Percentiles rank a stretch among this genome's conserved stretches.
phyloP scores from a whole-genome alignment of 2,797 vertebrate genomes.

The Uromys caudimaculatus region DNA sequence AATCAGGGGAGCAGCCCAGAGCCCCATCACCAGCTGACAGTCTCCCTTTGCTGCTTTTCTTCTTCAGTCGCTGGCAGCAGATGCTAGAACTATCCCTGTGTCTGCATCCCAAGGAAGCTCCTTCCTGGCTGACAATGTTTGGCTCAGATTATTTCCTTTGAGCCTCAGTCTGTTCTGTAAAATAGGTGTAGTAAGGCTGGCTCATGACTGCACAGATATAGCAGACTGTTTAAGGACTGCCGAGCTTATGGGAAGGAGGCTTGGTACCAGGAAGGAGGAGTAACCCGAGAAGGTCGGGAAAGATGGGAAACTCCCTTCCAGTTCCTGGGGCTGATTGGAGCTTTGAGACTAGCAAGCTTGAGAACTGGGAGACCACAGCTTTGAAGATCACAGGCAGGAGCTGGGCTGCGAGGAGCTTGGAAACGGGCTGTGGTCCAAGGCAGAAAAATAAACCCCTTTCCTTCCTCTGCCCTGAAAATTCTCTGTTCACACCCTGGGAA shows the following conservation, averaged over 20 bases:
- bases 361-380: not conserved
- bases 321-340: not conserved
- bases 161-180: not conserved
- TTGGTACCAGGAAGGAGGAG: not conserved
- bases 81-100: not conserved
- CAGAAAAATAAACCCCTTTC: not conserved
- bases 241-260: not conserved
- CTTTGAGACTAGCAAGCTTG: not conserved
- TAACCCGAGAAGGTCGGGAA: not conserved
- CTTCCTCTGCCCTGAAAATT: not conserved
- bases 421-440: not conserved
- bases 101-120: not conserved
- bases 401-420: not conserved
- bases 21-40: not conserved
- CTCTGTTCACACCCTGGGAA: not conserved
- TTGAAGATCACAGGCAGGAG: not conserved
- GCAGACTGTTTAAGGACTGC: fast-evolving
- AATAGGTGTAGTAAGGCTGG: not conserved
- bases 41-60: not conserved
- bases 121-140: not conserved
- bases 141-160: not conserved
- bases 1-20: not conserved
- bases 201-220: not conserved
- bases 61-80: not conserved
- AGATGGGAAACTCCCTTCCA: not conserved